phyloP scores from a whole-genome alignment of 2,888 invertebrate genomes.

The Gastrophysa polygoni region DNA sequence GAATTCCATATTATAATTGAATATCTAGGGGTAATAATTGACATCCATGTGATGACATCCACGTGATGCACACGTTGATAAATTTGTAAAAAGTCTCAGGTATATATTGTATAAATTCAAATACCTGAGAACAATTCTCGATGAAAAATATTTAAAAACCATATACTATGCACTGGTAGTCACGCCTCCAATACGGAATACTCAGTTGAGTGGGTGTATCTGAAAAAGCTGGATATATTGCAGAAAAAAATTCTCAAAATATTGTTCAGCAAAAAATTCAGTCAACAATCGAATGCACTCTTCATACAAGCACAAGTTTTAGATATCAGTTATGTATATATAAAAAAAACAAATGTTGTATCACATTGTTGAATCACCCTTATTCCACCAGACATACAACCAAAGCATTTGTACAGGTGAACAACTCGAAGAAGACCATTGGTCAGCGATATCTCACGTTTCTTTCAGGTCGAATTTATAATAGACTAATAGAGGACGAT shows the following conservation, averaged over 20 bases:
- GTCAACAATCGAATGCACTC: too few relatives aligned
- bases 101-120: neutral
- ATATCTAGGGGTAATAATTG: neutral
- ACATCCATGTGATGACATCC: neutral
- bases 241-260: neutral
- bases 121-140: conserved; percentile 1
- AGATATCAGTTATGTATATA: too few relatives aligned
- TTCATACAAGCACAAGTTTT: too few relatives aligned
- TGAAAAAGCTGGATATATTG: neutral
- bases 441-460: too few relatives aligned
- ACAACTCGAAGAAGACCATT: too few relatives aligned
- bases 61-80: neutral
- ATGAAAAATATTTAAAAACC: neutral
- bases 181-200: neutral
- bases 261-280: neutral
- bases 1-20: neutral
- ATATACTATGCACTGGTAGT: conserved; percentile 2
- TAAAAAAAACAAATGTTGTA: too few relatives aligned
- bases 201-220: neutral
- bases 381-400: too few relatives aligned
- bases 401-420: too few relatives aligned
- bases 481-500: too few relatives aligned
- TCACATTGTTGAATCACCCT: too few relatives aligned
- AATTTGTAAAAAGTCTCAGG: neutral
- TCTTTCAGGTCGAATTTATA: too few relatives aligned